Percentiles rank a stretch among this genome's conserved stretches.
These are phyloP conservation scores for Resseliella maxima DNA, from an alignment of 2,888 invertebrate species.

Conservation along the genomic window DNA sequence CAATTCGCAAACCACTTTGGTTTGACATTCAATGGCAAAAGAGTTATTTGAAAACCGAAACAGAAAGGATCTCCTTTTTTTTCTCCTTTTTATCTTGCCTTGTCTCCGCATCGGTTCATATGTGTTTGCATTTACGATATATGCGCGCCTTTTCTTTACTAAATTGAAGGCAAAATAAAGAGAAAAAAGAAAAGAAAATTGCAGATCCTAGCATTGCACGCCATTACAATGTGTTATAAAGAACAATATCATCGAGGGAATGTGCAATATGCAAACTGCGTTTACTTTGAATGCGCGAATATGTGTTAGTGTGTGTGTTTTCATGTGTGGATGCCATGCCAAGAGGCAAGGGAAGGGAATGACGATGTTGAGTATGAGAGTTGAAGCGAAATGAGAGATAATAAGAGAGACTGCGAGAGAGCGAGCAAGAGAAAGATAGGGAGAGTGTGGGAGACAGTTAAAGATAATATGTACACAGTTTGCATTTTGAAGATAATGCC, in stretches of 20 bases:
- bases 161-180: no score
- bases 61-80: no score
- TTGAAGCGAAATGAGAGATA: neutral
- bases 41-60: no score
- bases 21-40: no score
- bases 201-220: neutral
- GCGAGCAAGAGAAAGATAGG: neutral
- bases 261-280: neutral
- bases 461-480: constrained; percentile 18
- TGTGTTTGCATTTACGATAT: neutral
- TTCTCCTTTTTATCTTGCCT: neutral
- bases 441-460: neutral
- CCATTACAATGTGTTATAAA: neutral
- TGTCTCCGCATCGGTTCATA: no score
- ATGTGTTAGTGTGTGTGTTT: no score
- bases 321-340: neutral
- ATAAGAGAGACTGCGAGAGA: neutral
- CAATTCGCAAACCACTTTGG: neutral
- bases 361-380: neutral
- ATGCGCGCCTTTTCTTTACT: neutral
- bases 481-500: constrained; percentile 48
- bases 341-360: neutral
- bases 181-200: no score
- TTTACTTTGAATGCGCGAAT: neutral
- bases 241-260: neutral